Evolutionary conservation across 2,113 vertebrate genomes (phyloP), one percentile per base, ranked within the genome.

Genomic region (Ptilonorhynchus violaceus): DNA sequence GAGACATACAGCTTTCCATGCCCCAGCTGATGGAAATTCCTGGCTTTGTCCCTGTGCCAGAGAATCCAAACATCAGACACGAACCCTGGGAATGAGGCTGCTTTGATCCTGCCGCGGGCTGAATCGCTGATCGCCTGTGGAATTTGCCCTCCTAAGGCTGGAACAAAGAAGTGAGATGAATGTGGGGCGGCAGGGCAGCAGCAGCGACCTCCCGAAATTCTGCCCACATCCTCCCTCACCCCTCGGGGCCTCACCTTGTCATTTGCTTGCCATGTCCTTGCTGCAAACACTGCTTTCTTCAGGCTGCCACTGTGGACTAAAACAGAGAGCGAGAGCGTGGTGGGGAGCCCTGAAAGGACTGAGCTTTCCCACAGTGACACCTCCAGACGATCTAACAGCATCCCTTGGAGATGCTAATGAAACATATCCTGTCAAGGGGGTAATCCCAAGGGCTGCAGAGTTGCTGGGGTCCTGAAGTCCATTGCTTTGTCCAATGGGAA

Each of bases 81-180:
- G 0, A 89, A 63, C 19, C 9, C 41, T 87, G 83, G 68, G 55
- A 91, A 86, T 77, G 80, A 86, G 68, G 64, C 64, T 52, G 83
- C 91, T 97, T 93, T 96, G 91, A 97, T 96, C 91, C 89, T 79
- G 67, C 92, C 6, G 14, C 3, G 6, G 69, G 46, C 79, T 93
- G 83, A 50, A 78, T 80, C 0, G 2, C 59, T 84, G 83, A 91
- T 94, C 15, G 67, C 68, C 80, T 84, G 11, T 75, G 96, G 96
- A 97, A 97, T 96, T 95, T 95, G 92, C 79, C 91, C 68, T 96
- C 80, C 83, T 89, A 42, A 84, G 93, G 64, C 91, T 86, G 91
- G 75, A 92, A 96, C 91, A 96, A 96, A 95, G 92, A 33, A 84
- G 10, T 39, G 50, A 42, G 83, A 80, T 89, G 89, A 96, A 91